A percentile compares a stretch with the other conserved stretches of the same genome.
phyloP scores from a whole-genome alignment of 2,113 vertebrate genomes.

The Periophthalmodon schlosseri region DNA sequence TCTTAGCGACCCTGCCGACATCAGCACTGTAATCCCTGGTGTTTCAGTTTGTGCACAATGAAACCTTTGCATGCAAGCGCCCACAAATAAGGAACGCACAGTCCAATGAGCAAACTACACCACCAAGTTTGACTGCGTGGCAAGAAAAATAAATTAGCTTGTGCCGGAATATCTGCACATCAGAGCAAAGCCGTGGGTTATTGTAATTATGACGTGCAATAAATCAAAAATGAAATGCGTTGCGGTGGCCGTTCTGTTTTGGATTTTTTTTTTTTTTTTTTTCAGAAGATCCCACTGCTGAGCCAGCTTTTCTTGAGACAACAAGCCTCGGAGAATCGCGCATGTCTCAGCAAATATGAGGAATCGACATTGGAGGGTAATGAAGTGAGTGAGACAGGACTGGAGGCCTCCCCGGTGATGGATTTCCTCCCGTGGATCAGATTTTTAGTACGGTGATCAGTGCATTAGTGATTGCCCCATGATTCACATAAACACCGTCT shows the following conservation, averaged over 20 bases:
- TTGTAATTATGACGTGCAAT: conserved; percentile 71
- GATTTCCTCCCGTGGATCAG: conserved; percentile 38
- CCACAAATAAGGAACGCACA: conserved; percentile 33
- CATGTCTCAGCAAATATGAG: conserved; percentile 69
- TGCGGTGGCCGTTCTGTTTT: conserved; percentile 31
- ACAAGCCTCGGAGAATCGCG: conserved; percentile 62
- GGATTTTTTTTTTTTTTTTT: conserved; percentile 11
- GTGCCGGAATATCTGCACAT: conserved; percentile 59
- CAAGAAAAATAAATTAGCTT: conserved; percentile 60
- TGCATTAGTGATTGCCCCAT: conserved; percentile 49
- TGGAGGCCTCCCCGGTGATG: conserved; percentile 34
- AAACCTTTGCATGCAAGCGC: conserved; percentile 39
- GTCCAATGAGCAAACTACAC: conserved; percentile 44
- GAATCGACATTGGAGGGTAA: conserved; percentile 66
- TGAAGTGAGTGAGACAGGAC: conserved; percentile 66
- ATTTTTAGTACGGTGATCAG: conserved; percentile 52
- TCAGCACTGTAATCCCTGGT: conserved; percentile 45
- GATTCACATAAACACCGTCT: conserved; percentile 30
- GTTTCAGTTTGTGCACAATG: conserved; percentile 42
- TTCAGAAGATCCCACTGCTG: conserved; percentile 49
- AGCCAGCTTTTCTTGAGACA: conserved; percentile 61
- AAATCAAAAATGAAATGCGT: conserved; percentile 65
- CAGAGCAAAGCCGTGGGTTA: conserved; percentile 58
- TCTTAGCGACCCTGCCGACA: conserved; percentile 46
- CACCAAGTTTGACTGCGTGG: conserved; percentile 36